A percentile compares a stretch with the other conserved stretches of the same genome.
phyloP scores from a whole-genome alignment of 2,797 vertebrate species.

The Xiphorhynchus erythropygius region DNA sequence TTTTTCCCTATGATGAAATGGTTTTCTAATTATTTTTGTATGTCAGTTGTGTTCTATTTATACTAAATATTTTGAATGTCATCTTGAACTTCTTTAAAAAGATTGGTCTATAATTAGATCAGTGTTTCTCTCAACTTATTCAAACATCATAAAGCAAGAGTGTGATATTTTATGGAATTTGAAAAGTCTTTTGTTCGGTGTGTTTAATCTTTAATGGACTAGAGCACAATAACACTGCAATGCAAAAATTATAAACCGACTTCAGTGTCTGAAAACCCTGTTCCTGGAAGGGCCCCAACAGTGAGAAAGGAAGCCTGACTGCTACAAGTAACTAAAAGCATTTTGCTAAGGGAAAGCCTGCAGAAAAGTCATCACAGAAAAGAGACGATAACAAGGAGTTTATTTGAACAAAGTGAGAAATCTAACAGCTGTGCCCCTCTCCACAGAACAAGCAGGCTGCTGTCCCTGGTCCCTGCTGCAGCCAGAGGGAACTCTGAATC shows the following conservation, averaged over 20 bases:
- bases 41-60: neutral
- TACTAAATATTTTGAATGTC: neutral
- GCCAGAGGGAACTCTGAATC: constrained; percentile 43
- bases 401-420: neutral
- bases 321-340: neutral
- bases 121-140: neutral
- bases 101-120: neutral
- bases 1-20: neutral
- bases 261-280: neutral
- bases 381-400: neutral
- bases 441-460: neutral
- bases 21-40: neutral
- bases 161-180: neutral
- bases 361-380: neutral
- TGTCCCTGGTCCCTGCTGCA: neutral
- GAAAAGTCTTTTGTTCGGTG: neutral
- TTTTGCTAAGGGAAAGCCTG: neutral
- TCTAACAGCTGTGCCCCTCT: neutral
- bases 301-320: neutral
- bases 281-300: neutral
- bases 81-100: neutral
- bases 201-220: neutral
- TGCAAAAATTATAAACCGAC: neutral
- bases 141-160: neutral
- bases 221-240: neutral